Evolutionary conservation across 37 sponge, comb jelly and placozoan genomes (phyloP).

Genomic region (Sycon ciliatum): DNA sequence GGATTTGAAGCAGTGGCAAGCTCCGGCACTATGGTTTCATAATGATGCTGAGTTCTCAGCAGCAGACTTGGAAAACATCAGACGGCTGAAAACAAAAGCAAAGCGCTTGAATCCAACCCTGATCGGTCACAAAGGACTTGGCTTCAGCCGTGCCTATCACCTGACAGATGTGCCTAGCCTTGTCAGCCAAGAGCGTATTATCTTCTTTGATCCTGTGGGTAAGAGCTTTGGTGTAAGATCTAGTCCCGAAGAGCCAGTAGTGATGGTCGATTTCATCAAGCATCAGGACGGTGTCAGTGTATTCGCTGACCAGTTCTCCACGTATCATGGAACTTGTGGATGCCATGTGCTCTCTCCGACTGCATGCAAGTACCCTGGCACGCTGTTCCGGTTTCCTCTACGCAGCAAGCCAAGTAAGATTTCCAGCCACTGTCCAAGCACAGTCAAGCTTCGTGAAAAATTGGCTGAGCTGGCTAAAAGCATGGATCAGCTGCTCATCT

Average conservation of each 20-base stretch:
- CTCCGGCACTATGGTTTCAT: constrained; percentile 50
- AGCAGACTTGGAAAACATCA: not conserved
- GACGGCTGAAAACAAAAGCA: not conserved
- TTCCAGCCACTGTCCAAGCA: constrained; percentile 13
- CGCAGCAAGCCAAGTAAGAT: constrained; percentile 37
- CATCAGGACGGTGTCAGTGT: not conserved
- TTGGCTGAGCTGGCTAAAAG: not conserved
- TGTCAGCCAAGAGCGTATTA: constrained; percentile 31
- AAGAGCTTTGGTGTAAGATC: too few species aligned
- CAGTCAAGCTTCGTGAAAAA: constrained; percentile 11
- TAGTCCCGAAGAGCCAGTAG: constrained; percentile 52
- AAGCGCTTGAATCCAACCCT: not conserved
- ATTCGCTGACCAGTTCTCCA: constrained; percentile 52
- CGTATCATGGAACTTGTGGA: constrained; percentile 60
- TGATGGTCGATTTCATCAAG: constrained; percentile 22
- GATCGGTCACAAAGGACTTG: constrained; percentile 19
- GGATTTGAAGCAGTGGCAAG: constrained; percentile 50
- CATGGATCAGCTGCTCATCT: constrained; percentile 37
- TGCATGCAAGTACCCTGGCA: not conserved
- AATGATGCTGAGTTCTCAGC: constrained; percentile 33
- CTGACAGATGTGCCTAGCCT: constrained; percentile 49
- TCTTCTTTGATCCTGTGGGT: constrained; percentile 58
- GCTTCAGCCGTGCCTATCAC: constrained; percentile 67
- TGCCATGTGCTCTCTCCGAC: constrained; percentile 21
- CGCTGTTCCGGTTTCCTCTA: constrained; percentile 12